phyloP scores from a whole-genome alignment of 2,797 vertebrate genomes.

The Sciaenops ocellatus region DNA sequence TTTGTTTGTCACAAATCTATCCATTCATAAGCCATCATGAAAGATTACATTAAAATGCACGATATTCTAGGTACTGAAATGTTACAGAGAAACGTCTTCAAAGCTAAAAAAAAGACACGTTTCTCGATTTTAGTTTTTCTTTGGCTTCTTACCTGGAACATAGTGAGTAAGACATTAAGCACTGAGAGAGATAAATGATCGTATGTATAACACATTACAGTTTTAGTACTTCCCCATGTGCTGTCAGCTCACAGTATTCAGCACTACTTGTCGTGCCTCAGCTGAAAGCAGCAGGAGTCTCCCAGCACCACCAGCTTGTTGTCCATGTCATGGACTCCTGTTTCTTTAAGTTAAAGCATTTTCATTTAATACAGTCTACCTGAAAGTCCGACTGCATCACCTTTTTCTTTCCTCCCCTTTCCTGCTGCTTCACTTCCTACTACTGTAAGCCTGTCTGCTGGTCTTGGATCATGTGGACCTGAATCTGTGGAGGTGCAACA shows the following conservation, averaged over 20 bases:
- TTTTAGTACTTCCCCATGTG: conserved; percentile 13
- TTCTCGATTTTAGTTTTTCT: conserved; percentile 2
- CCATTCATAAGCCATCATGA: not conserved
- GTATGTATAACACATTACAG: conserved; percentile 14
- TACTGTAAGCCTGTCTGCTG: not conserved
- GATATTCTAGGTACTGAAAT: not conserved
- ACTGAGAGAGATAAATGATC: conserved; percentile 24
- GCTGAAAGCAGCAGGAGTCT: conserved; percentile 2
- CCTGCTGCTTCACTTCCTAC: not conserved
- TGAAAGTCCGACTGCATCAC: not conserved
- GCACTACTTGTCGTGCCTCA: conserved; percentile 1
- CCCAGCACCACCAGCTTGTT: not conserved
- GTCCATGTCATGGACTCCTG: not conserved
- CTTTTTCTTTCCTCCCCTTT: not conserved
- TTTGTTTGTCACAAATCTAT: conserved; percentile 13
- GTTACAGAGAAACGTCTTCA: not conserved
- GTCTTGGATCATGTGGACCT: not conserved
- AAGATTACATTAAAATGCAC: not conserved
- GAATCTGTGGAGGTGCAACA: not conserved
- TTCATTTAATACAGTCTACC: not conserved
- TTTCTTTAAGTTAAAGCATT: too few species aligned
- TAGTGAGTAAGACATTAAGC: not conserved
- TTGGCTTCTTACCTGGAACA: conserved; percentile 14
- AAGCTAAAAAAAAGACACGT: not conserved
- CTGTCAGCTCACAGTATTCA: conserved; percentile 25